Conservation (phyloP, 1,140 invertebrate species). For the Thaumetopoea pityocampa region DNA sequence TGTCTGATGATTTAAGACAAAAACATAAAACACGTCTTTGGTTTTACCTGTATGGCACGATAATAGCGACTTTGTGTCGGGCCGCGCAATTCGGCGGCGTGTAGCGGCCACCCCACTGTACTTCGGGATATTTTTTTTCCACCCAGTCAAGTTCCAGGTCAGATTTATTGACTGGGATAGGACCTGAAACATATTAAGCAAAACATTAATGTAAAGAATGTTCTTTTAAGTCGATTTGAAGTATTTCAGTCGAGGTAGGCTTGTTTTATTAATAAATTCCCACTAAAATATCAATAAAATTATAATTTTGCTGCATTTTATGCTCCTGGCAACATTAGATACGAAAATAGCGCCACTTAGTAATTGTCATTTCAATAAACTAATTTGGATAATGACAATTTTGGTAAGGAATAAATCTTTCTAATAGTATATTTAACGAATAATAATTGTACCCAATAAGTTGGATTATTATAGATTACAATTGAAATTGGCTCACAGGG, state of each 20-base stretch:
- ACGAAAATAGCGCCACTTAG: neutral
- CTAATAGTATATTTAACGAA: too few species aligned
- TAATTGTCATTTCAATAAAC: too few species aligned
- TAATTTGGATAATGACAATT: too few species aligned
- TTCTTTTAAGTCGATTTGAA: neutral
- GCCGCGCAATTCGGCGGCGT: constrained; percentile 85
- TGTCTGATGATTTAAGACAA: too few species aligned
- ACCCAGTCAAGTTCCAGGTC: constrained; percentile 59
- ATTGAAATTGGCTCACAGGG: too few species aligned
- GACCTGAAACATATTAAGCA: constrained; percentile 40
- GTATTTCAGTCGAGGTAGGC: too few species aligned
- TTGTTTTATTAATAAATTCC: neutral
- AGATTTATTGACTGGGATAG: constrained; percentile 62
- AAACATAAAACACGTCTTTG: neutral
- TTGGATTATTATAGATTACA: too few species aligned
- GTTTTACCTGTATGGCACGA: constrained; percentile 86
- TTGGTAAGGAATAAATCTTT: too few species aligned
- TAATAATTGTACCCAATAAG: too few species aligned
- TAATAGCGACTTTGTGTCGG: constrained; percentile 88
- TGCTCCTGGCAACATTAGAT: too few species aligned
- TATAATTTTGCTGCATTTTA: too few species aligned
- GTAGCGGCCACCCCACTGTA: constrained; percentile 83
- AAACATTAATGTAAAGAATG: neutral
- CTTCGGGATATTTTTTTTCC: constrained; percentile 61
- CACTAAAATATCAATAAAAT: too few species aligned